Evolutionary conservation across 2,113 vertebrate genomes (phyloP).

Genomic region (Philantomba maxwellii): DNA sequence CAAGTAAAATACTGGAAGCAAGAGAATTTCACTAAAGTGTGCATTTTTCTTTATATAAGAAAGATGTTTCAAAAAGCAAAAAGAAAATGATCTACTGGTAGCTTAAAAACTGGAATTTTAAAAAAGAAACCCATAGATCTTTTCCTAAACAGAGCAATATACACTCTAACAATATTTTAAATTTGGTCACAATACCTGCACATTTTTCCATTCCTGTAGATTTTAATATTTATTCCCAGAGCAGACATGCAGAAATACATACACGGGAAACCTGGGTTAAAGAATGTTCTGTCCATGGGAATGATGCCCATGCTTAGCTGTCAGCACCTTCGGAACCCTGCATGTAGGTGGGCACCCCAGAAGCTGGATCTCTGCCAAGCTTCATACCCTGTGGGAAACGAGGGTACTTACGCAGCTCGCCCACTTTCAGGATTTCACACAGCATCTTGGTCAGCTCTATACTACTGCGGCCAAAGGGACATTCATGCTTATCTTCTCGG

Average conservation of each 20-base stretch:
- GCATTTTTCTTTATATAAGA: constrained; percentile 21
- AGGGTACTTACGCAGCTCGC: constrained; percentile 94
- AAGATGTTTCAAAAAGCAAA: constrained; percentile 5
- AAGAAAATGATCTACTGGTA: neutral
- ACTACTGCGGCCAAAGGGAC: constrained; percentile 97
- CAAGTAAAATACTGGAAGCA: neutral
- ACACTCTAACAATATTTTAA: neutral
- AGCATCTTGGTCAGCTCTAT: constrained; percentile 99
- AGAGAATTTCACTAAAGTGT: constrained; percentile 20
- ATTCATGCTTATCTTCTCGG: constrained; percentile 98
- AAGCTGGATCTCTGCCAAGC: neutral
- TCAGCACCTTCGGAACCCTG: neutral
- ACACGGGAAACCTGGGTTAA: neutral
- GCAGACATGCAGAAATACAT: neutral
- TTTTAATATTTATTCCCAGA: neutral
- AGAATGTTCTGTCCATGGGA: rapidly evolving
- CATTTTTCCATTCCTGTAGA: neutral
- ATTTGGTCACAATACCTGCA: neutral
- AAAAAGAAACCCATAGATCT: neutral
- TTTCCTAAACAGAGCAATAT: neutral
- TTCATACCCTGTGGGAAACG: neutral
- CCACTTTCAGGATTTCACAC: constrained; percentile 97
- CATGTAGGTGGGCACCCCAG: rapidly evolving
- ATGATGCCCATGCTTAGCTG: rapidly evolving
- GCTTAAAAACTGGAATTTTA: neutral